These are phyloP conservation scores for Trachops cirrhosus DNA, from an alignment of 2,797 vertebrate species.

Conservation along the genomic window DNA sequence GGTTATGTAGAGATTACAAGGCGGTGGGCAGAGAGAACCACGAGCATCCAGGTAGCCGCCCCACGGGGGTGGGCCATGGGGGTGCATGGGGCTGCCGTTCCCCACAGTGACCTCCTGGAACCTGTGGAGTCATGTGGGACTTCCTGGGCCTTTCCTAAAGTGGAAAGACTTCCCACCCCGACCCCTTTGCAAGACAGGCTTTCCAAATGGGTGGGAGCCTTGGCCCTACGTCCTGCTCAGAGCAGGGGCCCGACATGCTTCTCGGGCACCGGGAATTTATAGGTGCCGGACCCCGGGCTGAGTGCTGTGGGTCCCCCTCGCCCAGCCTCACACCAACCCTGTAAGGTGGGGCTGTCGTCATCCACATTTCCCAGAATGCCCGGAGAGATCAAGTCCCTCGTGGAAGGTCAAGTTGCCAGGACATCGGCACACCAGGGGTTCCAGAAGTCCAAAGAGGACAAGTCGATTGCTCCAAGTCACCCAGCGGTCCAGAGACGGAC, in stretches of 20 bases:
- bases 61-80: not conserved
- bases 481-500: rapidly evolving
- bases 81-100: not conserved
- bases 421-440: not conserved
- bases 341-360: rapidly evolving
- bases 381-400: not conserved
- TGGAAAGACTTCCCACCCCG: not conserved
- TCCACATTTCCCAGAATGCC: not conserved
- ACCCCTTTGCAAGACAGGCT: not conserved
- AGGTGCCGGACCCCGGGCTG: not conserved
- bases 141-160: rapidly evolving
- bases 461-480: not conserved
- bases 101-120: not conserved
- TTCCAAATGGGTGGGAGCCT: not conserved
- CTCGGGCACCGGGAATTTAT: rapidly evolving
- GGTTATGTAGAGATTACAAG: slow-evolving; percentile 85
- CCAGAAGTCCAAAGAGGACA: not conserved
- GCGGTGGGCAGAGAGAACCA: slow-evolving; percentile 60
- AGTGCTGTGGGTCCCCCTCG: rapidly evolving
- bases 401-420: not conserved
- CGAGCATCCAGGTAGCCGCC: slow-evolving; percentile 28
- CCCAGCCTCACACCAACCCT: not conserved
- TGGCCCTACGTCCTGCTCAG: rapidly evolving
- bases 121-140: not conserved
- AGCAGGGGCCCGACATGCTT: rapidly evolving